These are phyloP conservation scores for Haliclona indistincta DNA, from an alignment of 37 sponge, comb jelly and placozoan species.

Conservation along the genomic window DNA sequence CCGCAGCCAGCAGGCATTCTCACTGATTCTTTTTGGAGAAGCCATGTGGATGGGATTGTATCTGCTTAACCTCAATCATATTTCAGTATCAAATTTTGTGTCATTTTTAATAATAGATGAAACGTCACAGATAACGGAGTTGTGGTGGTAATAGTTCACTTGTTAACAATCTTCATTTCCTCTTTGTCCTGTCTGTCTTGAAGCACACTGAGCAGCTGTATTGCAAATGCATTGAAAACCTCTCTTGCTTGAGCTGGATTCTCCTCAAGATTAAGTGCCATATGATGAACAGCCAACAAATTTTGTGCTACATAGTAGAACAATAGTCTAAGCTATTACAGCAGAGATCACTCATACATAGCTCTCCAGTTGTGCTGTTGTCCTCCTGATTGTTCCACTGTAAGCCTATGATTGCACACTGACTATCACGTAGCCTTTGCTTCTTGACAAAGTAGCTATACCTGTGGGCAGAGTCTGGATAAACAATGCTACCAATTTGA, in stretches of 20 bases:
- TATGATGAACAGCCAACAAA: not conserved
- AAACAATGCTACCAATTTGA: not conserved
- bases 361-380: not conserved
- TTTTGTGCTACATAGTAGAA: not conserved
- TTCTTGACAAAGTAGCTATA: conserved; percentile 61
- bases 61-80: no score
- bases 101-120: not conserved
- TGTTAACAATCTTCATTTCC: conserved; percentile 38
- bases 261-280: conserved; percentile 29
- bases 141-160: not conserved
- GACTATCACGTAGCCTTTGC: conserved; percentile 50
- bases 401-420: conserved; percentile 68
- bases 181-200: conserved; percentile 55
- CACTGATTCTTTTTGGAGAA: conserved; percentile 43
- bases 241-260: conserved; percentile 42
- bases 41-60: no score
- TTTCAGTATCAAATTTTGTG: not conserved
- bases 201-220: conserved; percentile 11
- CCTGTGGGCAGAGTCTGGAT: conserved; percentile 15
- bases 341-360: not conserved
- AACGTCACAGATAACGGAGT: not conserved
- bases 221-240: conserved; percentile 48
- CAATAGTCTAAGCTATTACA: not conserved
- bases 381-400: no score
- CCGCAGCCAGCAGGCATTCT: conserved; percentile 59